Conservation (phyloP, 2,113 vertebrate species). For the Anoplopoma fimbria region DNA sequence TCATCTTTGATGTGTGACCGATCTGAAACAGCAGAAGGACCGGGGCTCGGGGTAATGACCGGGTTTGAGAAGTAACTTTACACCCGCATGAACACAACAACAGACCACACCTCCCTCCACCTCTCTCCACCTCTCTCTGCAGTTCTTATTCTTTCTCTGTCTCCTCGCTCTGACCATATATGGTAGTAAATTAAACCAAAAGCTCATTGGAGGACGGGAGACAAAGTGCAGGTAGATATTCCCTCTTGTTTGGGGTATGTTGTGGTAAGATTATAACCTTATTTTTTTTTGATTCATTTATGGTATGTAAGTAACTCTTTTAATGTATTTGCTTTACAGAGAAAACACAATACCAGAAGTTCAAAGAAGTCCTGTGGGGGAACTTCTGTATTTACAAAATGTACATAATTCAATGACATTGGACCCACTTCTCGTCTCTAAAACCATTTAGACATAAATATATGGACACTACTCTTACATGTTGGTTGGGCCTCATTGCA, state of each 20-base stretch:
- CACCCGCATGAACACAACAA: conserved; percentile 57
- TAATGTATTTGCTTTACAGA: not conserved
- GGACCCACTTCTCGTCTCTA: not conserved
- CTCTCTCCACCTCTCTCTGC: conserved; percentile 39
- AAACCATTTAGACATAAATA: not conserved
- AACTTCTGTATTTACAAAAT: not conserved
- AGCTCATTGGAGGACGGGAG: conserved; percentile 68
- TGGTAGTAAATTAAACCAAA: conserved; percentile 65
- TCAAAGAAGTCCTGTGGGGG: not conserved
- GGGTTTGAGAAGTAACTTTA: conserved; percentile 69
- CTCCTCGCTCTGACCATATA: conserved; percentile 78
- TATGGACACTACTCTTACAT: not conserved
- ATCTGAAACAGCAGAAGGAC: conserved; percentile 26
- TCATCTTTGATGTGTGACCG: conserved; percentile 66
- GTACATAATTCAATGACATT: not conserved
- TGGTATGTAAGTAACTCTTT: not conserved
- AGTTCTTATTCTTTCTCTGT: conserved; percentile 28
- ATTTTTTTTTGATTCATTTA: not conserved
- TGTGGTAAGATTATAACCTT: not conserved
- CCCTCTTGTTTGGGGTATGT: conserved; percentile 33
- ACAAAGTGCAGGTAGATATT: conserved; percentile 44
- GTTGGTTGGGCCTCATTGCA: not conserved
- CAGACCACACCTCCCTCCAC: conserved; percentile 59
- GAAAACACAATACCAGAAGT: not conserved
- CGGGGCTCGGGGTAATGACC: conserved; percentile 54